Percentiles rank a stretch among this genome's conserved stretches.
phyloP scores from a whole-genome alignment of 2,888 invertebrate genomes.

The Pheosia gnoma region DNA sequence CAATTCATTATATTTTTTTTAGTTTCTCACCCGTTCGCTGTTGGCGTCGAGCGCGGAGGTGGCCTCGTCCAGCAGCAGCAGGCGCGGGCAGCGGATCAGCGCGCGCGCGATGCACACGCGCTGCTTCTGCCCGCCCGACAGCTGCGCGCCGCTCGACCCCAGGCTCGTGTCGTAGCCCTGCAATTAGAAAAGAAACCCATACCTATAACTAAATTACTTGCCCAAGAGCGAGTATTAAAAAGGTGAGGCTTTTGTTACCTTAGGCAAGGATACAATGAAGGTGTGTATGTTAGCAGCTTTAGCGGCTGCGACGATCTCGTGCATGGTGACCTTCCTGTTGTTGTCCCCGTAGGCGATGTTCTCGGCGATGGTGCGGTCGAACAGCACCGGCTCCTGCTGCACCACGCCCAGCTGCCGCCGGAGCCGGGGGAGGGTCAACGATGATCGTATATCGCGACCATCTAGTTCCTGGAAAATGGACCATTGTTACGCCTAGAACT shows the following conservation, averaged over 20 bases:
- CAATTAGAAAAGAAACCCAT: neutral
- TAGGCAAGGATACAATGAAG: slow-evolving; percentile 89
- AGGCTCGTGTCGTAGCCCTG: slow-evolving; percentile 89
- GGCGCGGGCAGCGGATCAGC: slow-evolving; percentile 86
- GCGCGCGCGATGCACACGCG: slow-evolving; percentile 90
- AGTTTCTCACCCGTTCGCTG: slow-evolving; percentile 84
- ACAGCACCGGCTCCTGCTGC: slow-evolving; percentile 93
- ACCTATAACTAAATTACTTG: neutral
- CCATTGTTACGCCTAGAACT: too few species aligned
- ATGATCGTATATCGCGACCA: slow-evolving; percentile 80
- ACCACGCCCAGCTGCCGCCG: slow-evolving; percentile 91
- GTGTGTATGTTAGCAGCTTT: slow-evolving; percentile 92
- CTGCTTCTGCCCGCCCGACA: slow-evolving; percentile 90
- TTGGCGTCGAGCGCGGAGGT: slow-evolving; percentile 87
- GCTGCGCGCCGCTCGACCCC: slow-evolving; percentile 87
- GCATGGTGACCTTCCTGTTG: slow-evolving; percentile 86
- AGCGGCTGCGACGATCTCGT: slow-evolving; percentile 89
- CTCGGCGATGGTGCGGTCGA: slow-evolving; percentile 91
- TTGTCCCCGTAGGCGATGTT: slow-evolving; percentile 95
- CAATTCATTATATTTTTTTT: too few species aligned
- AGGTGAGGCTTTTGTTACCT: slow-evolving; percentile 59
- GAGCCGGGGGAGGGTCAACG: slow-evolving; percentile 86
- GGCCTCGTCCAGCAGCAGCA: slow-evolving; percentile 88
- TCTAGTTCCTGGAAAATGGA: slow-evolving; percentile 68
- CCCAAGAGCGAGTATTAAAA: too few species aligned